These are phyloP conservation scores for Aphelinus atriplicis DNA, from an alignment of 1,140 invertebrate species.

Conservation along the genomic window DNA sequence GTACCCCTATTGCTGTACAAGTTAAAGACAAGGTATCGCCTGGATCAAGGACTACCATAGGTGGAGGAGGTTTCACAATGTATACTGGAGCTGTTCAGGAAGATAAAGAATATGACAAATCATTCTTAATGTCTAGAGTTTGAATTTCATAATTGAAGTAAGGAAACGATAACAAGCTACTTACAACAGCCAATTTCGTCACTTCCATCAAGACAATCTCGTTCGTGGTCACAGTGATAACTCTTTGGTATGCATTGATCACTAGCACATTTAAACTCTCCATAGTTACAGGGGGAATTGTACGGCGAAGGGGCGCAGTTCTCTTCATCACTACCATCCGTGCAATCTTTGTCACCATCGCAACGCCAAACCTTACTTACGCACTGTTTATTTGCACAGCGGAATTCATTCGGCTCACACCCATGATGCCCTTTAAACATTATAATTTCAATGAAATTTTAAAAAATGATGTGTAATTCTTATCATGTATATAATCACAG, in stretches of 20 bases:
- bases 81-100: conserved; percentile 68
- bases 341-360: conserved; percentile 92
- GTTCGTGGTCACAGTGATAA: conserved; percentile 92
- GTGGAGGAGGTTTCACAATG: conserved; percentile 75
- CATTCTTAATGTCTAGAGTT: no score
- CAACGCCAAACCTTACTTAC: conserved; percentile 93
- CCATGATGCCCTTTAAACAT: conserved; percentile 65
- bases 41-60: conserved; percentile 74
- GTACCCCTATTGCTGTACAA: conserved; percentile 90
- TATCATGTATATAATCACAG: no score
- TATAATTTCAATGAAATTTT: not conserved
- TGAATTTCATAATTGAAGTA: no score
- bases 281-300: conserved; percentile 77
- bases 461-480: no score
- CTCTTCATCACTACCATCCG: conserved; percentile 85
- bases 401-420: conserved; percentile 94
- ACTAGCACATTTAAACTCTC: conserved; percentile 85
- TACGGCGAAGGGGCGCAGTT: conserved; percentile 70
- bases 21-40: conserved; percentile 81
- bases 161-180: conserved; percentile 52
- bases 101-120: conserved; percentile 34
- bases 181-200: conserved; percentile 94
- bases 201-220: conserved; percentile 87
- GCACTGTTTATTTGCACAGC: conserved; percentile 88
- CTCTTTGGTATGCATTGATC: conserved; percentile 92